Percentiles rank a stretch among this genome's conserved stretches.
Evolutionary conservation across 2,888 invertebrate genomes (phyloP).

Genomic region (Thecophora atra): DNA sequence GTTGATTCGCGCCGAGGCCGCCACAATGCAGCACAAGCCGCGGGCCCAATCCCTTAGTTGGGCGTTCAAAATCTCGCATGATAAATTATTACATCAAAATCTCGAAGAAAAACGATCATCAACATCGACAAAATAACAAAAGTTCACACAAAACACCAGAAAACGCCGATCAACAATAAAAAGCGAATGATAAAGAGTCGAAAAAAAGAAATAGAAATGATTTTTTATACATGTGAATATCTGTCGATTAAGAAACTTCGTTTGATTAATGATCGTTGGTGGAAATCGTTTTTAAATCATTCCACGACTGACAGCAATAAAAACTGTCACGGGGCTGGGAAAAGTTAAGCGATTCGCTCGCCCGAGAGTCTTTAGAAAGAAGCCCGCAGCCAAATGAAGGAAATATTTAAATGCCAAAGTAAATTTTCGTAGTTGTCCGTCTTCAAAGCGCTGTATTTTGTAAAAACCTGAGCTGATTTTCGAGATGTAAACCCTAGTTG

Average conservation of each 20-base stretch:
- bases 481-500: no score
- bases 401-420: no score
- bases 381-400: neutral
- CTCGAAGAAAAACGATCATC: neutral
- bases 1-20: conserved; percentile 21
- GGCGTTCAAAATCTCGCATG: conserved; percentile 11
- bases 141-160: conserved; percentile 20
- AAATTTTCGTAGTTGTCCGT: no score
- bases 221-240: conserved; percentile 12
- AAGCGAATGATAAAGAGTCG: conserved; percentile 30
- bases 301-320: conserved; percentile 30
- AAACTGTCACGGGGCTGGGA: conserved; percentile 35
- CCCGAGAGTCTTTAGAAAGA: no score
- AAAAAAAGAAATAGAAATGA: conserved; percentile 25
- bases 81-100: conserved; percentile 29
- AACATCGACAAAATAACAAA: conserved; percentile 15
- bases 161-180: conserved; percentile 35
- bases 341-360: conserved; percentile 31
- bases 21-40: conserved; percentile 20
- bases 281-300: conserved; percentile 29
- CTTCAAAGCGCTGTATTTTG: no score
- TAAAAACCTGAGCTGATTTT: no score
- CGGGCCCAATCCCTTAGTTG: neutral
- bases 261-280: conserved; percentile 42
- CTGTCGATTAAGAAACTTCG: conserved; percentile 16